Evolutionary conservation across 2,888 invertebrate genomes (phyloP).

Genomic region (Temnothorax rugatulus): DNA sequence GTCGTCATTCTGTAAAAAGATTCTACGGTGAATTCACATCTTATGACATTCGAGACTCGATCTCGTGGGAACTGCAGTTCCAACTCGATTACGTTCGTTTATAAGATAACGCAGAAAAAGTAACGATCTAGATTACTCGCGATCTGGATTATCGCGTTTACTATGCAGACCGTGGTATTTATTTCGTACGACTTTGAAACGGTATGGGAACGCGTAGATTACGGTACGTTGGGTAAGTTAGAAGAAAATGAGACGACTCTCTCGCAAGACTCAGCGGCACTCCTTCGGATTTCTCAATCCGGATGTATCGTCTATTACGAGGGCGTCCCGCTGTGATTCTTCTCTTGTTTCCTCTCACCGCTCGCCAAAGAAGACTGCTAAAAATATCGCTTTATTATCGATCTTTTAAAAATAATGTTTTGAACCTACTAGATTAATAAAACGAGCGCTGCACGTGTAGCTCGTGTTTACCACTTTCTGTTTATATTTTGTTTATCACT

Average conservation of each 20-base stretch:
- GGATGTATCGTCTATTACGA: constrained; percentile 67
- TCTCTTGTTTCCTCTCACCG: constrained; percentile 11
- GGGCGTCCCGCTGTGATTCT: constrained; percentile 65
- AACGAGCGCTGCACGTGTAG: constrained; percentile 24
- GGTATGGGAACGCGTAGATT: not conserved
- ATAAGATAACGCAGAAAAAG: not conserved
- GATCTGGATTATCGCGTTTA: not conserved
- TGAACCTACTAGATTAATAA: constrained; percentile 13
- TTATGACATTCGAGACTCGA: not conserved
- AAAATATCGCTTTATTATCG: constrained; percentile 40
- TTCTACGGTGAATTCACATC: not conserved
- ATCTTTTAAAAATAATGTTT: constrained; percentile 36
- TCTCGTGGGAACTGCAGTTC: not conserved
- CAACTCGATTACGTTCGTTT: not conserved
- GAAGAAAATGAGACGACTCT: constrained; percentile 59
- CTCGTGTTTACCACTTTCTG: not conserved
- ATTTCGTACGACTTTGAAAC: not conserved
- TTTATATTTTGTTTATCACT: not conserved
- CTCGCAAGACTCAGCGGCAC: constrained; percentile 61
- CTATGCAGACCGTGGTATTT: not conserved
- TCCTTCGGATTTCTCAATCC: constrained; percentile 74
- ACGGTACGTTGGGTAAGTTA: constrained; percentile 12
- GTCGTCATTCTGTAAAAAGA: not conserved
- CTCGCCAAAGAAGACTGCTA: not conserved
- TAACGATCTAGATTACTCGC: not conserved